Evolutionary conservation across 2,113 vertebrate genomes (phyloP).

Genomic region (Rousettus leschenaultii): DNA sequence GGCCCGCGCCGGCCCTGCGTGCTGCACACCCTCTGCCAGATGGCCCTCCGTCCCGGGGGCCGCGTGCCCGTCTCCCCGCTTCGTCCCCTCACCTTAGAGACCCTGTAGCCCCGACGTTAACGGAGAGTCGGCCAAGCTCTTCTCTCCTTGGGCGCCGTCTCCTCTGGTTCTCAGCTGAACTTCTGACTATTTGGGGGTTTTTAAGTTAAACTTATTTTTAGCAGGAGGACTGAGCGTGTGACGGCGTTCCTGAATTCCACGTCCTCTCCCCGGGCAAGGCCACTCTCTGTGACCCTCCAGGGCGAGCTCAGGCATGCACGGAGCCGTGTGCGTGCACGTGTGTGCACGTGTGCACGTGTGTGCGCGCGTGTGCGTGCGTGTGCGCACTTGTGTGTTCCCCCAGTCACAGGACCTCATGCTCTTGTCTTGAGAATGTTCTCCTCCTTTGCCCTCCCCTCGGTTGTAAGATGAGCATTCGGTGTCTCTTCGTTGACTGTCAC

Average conservation of each 20-base stretch:
- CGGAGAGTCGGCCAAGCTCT: neutral
- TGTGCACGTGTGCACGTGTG: accelerated
- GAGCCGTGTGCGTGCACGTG: accelerated
- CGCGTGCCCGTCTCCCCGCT: no score
- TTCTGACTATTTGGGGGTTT: no score
- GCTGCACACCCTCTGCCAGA: no score
- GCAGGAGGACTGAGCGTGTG: accelerated
- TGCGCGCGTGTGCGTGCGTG: no score
- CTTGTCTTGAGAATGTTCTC: neutral
- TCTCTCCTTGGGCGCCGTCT: neutral
- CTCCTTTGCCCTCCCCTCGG: no score
- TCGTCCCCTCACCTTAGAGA: accelerated
- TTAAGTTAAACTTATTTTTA: neutral
- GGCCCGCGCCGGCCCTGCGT: no score
- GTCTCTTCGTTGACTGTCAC: accelerated
- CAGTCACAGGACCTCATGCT: accelerated
- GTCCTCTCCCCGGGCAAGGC: neutral
- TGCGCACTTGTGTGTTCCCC: neutral
- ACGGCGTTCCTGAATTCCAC: neutral
- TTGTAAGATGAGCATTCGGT: no score
- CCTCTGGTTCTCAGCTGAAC: neutral
- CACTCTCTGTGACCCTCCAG: neutral
- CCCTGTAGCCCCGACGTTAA: accelerated
- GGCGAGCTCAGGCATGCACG: accelerated
- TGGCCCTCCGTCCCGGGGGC: no score